phyloP scores from a whole-genome alignment of 2,888 invertebrate genomes.

The Drosophila nr. medialis region DNA sequence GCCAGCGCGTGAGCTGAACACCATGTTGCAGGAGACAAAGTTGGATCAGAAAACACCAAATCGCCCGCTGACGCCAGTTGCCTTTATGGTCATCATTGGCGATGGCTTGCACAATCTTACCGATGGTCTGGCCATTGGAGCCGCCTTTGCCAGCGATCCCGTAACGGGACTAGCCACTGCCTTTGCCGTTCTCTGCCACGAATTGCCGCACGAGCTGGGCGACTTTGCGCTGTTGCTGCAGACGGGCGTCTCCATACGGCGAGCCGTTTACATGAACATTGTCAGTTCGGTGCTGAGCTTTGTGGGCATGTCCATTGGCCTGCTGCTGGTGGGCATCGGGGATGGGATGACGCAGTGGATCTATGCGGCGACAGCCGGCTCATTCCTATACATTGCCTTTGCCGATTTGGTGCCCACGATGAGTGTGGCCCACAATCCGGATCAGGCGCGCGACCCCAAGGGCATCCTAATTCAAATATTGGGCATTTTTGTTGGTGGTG shows the following conservation, averaged over 20 bases:
- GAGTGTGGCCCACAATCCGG: conserved; percentile 86
- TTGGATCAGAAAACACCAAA: conserved; percentile 81
- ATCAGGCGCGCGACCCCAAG: conserved; percentile 86
- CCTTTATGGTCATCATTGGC: conserved; percentile 92
- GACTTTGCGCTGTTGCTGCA: conserved; percentile 92
- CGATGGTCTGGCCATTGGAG: conserved; percentile 92
- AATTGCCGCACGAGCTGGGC: conserved; percentile 92
- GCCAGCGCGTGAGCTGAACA: conserved; percentile 85
- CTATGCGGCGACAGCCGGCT: conserved; percentile 91
- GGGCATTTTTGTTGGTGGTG: conserved; percentile 89
- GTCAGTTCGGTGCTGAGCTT: conserved; percentile 91
- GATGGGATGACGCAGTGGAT: conserved; percentile 90
- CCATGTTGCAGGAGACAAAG: conserved; percentile 86
- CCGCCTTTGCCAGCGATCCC: conserved; percentile 90
- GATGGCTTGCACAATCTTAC: conserved; percentile 93
- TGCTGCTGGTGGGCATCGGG: conserved; percentile 89
- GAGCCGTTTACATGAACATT: conserved; percentile 90
- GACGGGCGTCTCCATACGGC: conserved; percentile 90
- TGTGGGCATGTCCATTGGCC: conserved; percentile 89
- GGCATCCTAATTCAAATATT: conserved; percentile 87
- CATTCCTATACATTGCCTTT: conserved; percentile 92
- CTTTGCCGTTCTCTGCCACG: conserved; percentile 92
- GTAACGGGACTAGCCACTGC: conserved; percentile 91
- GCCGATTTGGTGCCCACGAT: conserved; percentile 91
- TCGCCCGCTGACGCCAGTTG: conserved; percentile 88